Evolutionary conservation across 2,113 vertebrate genomes (phyloP), one percentile per base, ranked within the genome.

Genomic region (Otis tarda): DNA sequence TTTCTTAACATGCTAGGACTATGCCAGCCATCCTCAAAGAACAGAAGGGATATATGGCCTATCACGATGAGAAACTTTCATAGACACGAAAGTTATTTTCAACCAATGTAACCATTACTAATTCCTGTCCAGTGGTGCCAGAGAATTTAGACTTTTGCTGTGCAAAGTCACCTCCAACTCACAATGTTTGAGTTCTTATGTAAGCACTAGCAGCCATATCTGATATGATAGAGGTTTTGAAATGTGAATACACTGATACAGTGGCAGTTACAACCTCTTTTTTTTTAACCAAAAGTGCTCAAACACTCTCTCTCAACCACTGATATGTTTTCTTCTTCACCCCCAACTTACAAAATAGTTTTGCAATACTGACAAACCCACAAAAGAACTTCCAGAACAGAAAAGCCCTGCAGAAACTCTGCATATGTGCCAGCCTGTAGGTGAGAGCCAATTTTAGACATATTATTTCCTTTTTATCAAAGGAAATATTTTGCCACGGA

Each of bases 81-180:
- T 59, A 45, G 6, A 16, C 0, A 0, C 80, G 11, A 12, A 90
- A 79, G 41, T 49, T 81, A 56, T 71, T 89, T 86, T 77, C 63
- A 87, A 59, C 31, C 3, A 3, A 14, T 56, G 21, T 64, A 83
- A 77, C 47, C n/a, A 52, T 77, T 89, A 74, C 37, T 73, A 83
- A 83, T 67, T 90, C 28, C 52, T 68, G 45, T n/a, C 57, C 43
- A 68, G 39, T 0, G 3, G 22, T 45, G 30, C 57, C 55, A 87
- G 45, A 53, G 28, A 89, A 75, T n/a, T 87, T 71, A 63, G 43
- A 31, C 41, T 76, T 94, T 25, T 52, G 28, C 78, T 83, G 31
- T 22, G 41, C n/a, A 93, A 95, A 79, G 89, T 95, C 91, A 94
- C 91, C 93, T 95, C 63, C 75, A 89, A 9, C 35, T 94, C 56